Percentiles rank a stretch among this genome's conserved stretches.
Conservation (phyloP, 1,140 invertebrate genomes). For the Trichonephila clavata region DNA sequence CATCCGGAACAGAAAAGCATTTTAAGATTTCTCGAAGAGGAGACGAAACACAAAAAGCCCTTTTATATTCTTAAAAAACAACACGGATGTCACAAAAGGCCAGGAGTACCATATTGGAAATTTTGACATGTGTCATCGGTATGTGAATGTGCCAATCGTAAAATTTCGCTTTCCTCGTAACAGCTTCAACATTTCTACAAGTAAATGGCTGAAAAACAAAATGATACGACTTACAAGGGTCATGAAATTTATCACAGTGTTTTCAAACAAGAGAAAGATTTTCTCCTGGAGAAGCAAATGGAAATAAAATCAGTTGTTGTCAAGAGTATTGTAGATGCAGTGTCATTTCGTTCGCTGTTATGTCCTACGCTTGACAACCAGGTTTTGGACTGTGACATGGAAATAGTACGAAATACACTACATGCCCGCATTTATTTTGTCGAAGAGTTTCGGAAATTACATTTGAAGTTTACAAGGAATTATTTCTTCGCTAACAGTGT, state of each 20-base stretch:
- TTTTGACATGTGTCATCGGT: slow-evolving; percentile 5
- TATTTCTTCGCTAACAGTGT: no score
- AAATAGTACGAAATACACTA: not conserved
- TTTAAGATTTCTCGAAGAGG: not conserved
- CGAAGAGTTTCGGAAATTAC: no score
- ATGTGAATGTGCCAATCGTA: not conserved
- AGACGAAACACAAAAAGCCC: not conserved
- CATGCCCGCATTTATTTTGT: not conserved
- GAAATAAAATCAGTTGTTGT: slow-evolving; percentile 32
- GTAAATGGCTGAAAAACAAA: not conserved
- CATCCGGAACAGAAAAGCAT: not conserved
- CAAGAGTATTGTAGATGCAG: not conserved
- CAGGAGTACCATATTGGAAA: not conserved
- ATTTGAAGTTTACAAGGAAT: no score
- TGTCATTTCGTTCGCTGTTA: not conserved
- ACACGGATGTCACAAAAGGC: not conserved
- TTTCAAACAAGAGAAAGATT: not conserved
- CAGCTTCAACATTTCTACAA: not conserved
- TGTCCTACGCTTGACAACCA: not conserved
- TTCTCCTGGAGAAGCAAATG: not conserved
- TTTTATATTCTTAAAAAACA: not conserved
- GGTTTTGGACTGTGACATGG: not conserved
- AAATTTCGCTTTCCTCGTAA: not conserved
- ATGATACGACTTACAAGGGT: not conserved
- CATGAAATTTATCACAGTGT: slow-evolving; percentile 21